phyloP scores from a whole-genome alignment of 2,797 vertebrate genomes.

The Labeo calbasu region DNA sequence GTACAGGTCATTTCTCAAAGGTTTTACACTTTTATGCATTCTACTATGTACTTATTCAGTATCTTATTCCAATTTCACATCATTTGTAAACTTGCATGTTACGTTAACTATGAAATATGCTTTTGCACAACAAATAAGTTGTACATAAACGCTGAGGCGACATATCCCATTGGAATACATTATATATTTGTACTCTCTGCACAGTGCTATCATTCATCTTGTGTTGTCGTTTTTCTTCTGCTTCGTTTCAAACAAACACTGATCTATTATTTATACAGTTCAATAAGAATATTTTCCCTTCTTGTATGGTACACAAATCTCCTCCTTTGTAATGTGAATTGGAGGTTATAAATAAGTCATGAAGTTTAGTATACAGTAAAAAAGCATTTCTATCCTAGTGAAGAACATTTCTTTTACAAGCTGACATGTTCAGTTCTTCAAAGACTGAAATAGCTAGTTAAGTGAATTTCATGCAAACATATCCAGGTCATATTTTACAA shows the following conservation, averaged over 20 bases:
- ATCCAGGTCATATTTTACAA: background rate
- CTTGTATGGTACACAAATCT: slow-evolving; percentile 53
- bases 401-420: background rate
- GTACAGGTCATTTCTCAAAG: background rate
- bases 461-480: background rate
- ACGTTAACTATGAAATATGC: slow-evolving; percentile 1
- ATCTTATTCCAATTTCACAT: background rate
- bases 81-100: background rate
- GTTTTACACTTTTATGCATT: background rate
- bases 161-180: slow-evolving; percentile 46
- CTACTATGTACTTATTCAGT: background rate
- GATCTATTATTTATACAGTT: slow-evolving; percentile 67
- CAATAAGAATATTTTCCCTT: slow-evolving; percentile 43
- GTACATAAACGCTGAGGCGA: slow-evolving; percentile 39
- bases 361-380: slow-evolving; percentile 50
- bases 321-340: slow-evolving; percentile 58
- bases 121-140: slow-evolving; percentile 4
- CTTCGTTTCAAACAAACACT: slow-evolving; percentile 65
- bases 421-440: background rate
- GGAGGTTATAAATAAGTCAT: slow-evolving; percentile 68
- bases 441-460: background rate
- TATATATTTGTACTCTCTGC: slow-evolving; percentile 15
- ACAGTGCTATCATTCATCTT: slow-evolving; percentile 37
- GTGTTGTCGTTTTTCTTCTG: slow-evolving; percentile 57
- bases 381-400: slow-evolving; percentile 27